These are phyloP conservation scores for Sylvilagus floridanus DNA, from an alignment of 2,797 vertebrate genomes.

Conservation along the genomic window DNA sequence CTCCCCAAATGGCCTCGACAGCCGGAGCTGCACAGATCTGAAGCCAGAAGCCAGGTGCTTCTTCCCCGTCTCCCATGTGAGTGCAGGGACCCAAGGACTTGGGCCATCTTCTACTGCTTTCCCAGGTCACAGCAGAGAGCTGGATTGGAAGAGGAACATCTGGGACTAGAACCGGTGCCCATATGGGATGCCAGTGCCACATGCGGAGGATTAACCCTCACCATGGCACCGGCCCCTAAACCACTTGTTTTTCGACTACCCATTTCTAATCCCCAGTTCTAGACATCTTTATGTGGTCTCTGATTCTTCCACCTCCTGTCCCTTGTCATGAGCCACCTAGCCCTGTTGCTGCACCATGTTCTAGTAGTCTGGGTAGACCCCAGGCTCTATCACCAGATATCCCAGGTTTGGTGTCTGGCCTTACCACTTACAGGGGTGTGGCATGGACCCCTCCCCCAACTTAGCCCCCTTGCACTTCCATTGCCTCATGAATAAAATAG, in stretches of 20 bases:
- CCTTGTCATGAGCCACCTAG: background rate
- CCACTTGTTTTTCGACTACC: background rate
- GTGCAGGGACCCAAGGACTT: too few relatives aligned
- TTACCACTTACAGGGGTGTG: background rate
- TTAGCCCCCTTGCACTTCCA: background rate
- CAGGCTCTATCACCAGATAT: background rate
- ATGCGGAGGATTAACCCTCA: too few relatives aligned
- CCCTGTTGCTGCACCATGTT: background rate
- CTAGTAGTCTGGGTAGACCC: background rate
- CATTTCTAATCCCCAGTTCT: background rate
- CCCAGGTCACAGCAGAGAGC: too few relatives aligned
- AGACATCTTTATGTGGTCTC: background rate
- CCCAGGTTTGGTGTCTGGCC: background rate
- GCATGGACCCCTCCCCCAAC: background rate
- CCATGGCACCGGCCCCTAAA: too few relatives aligned
- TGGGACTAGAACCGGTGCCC: too few relatives aligned
- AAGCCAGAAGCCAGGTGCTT: too few relatives aligned
- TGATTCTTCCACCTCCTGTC: background rate
- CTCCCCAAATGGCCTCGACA: too few relatives aligned
- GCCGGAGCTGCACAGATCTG: too few relatives aligned
- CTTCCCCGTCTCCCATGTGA: too few relatives aligned
- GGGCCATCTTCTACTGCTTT: too few relatives aligned
- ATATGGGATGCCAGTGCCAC: too few relatives aligned
- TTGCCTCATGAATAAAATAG: slow-evolving; percentile 13
- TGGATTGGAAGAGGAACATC: too few relatives aligned